Evolutionary conservation across 2,797 vertebrate genomes (phyloP).

Genomic region (Silurus lanzhouensis): DNA sequence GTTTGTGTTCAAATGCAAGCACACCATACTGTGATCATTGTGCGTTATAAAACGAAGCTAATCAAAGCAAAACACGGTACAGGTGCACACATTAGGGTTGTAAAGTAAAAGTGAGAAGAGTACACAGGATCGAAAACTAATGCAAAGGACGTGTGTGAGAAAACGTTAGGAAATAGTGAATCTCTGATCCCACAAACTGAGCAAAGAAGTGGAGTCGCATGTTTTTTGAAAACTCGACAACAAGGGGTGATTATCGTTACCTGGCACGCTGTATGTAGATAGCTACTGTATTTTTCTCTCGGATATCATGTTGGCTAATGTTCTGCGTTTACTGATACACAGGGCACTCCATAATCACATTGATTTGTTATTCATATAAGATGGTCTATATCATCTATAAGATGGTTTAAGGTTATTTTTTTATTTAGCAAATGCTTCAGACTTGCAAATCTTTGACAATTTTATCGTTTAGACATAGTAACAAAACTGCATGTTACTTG

Average conservation of each 20-base stretch:
- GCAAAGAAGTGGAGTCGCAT: not conserved
- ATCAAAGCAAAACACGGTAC: not conserved
- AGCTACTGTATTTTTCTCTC: not conserved
- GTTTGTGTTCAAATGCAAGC: not conserved
- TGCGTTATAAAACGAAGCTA: not conserved
- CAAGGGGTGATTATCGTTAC: not conserved
- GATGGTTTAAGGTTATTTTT: no score
- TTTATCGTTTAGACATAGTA: no score
- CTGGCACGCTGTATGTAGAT: not conserved
- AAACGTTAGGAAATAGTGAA: not conserved
- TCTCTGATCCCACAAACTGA: no score
- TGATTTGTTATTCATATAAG: not conserved
- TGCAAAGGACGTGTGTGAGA: not conserved
- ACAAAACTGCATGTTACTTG: no score
- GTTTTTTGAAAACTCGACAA: not conserved
- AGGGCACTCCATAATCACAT: not conserved
- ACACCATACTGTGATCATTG: no score
- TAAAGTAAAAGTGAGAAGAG: not conserved
- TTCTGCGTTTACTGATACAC: not conserved
- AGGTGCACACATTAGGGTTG: not conserved
- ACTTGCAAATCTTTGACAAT: no score
- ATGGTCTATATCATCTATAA: not conserved
- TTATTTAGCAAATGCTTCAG: no score
- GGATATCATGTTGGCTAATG: not conserved
- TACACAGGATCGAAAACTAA: not conserved